Evolutionary conservation across 2,113 vertebrate species (phyloP).

Genomic region (Sapayoa aenigma): DNA sequence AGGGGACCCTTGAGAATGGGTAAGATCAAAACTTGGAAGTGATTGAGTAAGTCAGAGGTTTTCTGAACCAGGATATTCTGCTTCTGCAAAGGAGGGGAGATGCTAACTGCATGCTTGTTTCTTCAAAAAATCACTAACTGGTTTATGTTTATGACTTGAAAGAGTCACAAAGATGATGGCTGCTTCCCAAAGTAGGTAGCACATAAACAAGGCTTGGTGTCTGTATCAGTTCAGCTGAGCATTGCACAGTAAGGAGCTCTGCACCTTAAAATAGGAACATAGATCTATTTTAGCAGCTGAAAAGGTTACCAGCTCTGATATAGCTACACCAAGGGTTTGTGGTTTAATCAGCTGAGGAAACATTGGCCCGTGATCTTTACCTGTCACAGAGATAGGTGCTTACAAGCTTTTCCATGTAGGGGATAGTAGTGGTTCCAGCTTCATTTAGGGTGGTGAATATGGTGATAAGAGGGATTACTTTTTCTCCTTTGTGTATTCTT

Average conservation of each 20-base stretch:
- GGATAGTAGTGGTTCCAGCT: not conserved
- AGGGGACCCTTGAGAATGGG: not conserved
- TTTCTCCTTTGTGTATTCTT: not conserved
- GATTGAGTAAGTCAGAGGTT: not conserved
- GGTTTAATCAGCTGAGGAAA: not conserved
- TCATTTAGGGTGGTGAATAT: not conserved
- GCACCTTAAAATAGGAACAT: slow-evolving; percentile 33
- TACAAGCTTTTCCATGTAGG: not conserved
- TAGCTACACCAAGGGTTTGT: not conserved
- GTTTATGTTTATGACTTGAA: not conserved
- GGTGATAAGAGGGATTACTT: not conserved
- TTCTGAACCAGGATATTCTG: not conserved
- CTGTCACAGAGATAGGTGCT: not conserved
- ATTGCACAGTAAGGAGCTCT: slow-evolving; percentile 11
- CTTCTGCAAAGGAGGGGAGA: not conserved
- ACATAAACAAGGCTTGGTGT: not conserved
- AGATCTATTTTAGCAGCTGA: not conserved
- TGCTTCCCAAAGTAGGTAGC: not conserved
- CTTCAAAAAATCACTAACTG: not conserved
- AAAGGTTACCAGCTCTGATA: not conserved
- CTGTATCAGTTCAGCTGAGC: not conserved
- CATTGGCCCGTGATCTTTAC: not conserved
- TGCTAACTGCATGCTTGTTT: not conserved
- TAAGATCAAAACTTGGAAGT: not conserved
- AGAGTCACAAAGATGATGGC: not conserved